phyloP scores from a whole-genome alignment of 2,113 vertebrate genomes.

The Pygoscelis antarcticus region DNA sequence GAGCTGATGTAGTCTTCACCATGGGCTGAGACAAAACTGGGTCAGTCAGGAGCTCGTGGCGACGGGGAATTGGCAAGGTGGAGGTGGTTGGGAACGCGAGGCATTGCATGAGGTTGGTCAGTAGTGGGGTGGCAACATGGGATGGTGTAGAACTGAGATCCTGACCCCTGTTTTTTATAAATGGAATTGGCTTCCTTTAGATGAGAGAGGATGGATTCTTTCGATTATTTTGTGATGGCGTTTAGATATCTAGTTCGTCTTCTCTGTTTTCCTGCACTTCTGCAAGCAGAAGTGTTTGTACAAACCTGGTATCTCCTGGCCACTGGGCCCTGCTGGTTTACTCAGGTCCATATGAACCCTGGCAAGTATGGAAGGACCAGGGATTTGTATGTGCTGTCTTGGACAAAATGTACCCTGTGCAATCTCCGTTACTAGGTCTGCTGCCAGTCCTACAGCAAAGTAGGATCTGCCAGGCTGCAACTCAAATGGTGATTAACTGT shows the following conservation, averaged over 20 bases:
- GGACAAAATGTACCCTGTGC: background rate
- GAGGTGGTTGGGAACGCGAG: background rate
- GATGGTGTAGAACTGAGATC: background rate
- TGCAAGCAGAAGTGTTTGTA: background rate
- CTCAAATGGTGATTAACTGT: background rate
- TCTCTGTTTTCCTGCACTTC: background rate
- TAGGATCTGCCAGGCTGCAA: background rate
- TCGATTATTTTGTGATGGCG: background rate
- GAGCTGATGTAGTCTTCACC: background rate
- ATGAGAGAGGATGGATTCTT: background rate
- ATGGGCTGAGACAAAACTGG: background rate
- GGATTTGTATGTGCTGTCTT: background rate
- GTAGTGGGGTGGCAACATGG: background rate
- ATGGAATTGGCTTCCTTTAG: background rate
- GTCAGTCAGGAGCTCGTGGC: accelerated
- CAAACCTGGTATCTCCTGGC: background rate
- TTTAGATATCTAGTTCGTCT: background rate
- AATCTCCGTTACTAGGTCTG: background rate
- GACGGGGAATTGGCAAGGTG: background rate
- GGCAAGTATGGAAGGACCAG: background rate
- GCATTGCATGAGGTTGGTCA: background rate
- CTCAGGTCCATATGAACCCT: background rate
- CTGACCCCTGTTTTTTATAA: background rate
- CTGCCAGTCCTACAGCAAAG: background rate
- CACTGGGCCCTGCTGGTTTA: background rate